Evolutionary conservation across 2,113 vertebrate species (phyloP), one percentile per base, ranked within the genome.

Genomic region (Gnathonemus echidnorhynchus): DNA sequence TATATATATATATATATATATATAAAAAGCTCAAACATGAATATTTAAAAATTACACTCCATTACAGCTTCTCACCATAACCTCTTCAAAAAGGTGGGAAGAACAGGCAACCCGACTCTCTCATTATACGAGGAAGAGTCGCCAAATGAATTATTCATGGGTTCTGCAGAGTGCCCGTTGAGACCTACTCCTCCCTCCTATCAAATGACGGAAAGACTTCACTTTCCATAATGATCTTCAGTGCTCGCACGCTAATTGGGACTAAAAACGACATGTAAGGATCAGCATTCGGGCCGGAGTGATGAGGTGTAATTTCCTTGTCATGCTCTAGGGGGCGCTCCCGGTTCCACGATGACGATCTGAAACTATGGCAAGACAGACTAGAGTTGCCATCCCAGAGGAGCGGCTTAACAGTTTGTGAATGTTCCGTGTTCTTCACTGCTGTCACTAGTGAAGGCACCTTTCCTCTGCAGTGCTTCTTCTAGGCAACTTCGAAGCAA

Each of bases 21-120:
- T 39, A 77, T 31, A 77, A 77, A 86, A 86, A 27, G 48, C 31
- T 77, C 21, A 48, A 21, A 50, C n/a, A 86, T 49, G 24, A 50
- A 48, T 86, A 86, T 27, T 86, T 27, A 86, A 85, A 85, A 86
- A 86, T 86, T 86, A 50, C 46, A 27, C 84, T 45, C 42, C 24
- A 86, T 49, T 49, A 50, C 46, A 27, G 84, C 24, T 86, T 86
- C n/a, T 4, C 46, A 49, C 45, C 48, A 50, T 42, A 80, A 80
- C 35, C 39, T 39, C n/a, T 50, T 17, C 11, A 49, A 27, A 86
- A 49, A 46, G 24, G 45, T 49, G 84, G 84, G 13, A 86, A 86
- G 42, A 49, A 31, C 21, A 31, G 84, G n/a, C 84, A 17, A 86
- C 21, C 10, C 0, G 48, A n/a, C 15, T 49, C n/a, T 5, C 24